Base-by-base conservation (phyloP, 2,888 invertebrate genomes). In the Adineta ricciae region DNA sequence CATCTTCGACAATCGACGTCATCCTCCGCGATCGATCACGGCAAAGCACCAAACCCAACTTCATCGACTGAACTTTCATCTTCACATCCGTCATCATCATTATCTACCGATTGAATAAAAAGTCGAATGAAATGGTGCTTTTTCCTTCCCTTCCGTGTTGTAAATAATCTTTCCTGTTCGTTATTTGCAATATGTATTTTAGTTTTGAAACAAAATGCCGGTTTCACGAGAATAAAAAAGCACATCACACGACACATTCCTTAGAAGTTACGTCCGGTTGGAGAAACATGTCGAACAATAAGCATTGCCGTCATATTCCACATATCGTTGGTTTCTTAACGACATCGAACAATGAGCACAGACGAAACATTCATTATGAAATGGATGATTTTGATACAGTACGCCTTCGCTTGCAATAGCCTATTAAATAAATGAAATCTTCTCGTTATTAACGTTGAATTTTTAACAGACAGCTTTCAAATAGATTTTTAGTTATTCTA, bases 281-380 rank as follows among this genome's bases (percentile, higher is more conserved):
- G 64, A 32, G 16, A 11, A 64, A 64, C 64, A 64, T 2, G 2
- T 32, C 5, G 32, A 64, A 64, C 64, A 64, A 16, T 64, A 64
- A 27, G 64, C 64, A 64, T 78, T 38, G n/a, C 32, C 32, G 24
- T 78, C 24, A 24, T 78, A n/a, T 41, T 78, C 38, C 21, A 21
- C 11, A 41, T 41, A 78, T 24, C 73, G 73, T 78, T 78, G 73
- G 41, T 78, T 41, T 41, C 41, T 0, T 78, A 78, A 41, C n/a
- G 41, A 21, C 11, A 4, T 78, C 8, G 21, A 9, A 78, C 73
- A 78, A 78, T 78, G 2, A 9, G 73, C 24, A 78, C 73, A 78
- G 24, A n/a, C 1, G 24, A 78, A 78, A 41, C 73, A 78, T 78
- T 78, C 73, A 78, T 41, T 78, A 41, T 78, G 73, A 78, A 78